Conservation (phyloP, 2,888 invertebrate species). For the Cheilosia impressa region DNA sequence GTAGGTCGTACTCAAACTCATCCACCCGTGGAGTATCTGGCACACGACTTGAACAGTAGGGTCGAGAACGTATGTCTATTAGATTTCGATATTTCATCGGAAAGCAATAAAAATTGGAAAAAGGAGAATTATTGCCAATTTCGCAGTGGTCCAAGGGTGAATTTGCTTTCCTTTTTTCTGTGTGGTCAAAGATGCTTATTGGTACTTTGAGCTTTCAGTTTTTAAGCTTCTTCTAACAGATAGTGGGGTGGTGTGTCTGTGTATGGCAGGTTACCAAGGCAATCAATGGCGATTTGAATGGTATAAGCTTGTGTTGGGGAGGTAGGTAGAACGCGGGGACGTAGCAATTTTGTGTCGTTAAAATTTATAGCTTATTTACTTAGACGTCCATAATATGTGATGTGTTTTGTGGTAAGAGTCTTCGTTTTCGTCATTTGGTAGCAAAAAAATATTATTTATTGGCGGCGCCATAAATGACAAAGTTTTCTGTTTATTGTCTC, state of each 20-base stretch:
- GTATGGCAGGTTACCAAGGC: neutral
- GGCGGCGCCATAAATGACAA: too few relatives aligned
- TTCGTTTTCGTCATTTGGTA: too few relatives aligned
- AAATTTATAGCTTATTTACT: neutral
- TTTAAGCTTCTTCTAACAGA: constrained; percentile 24
- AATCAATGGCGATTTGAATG: neutral
- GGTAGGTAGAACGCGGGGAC: neutral
- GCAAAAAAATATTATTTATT: too few relatives aligned
- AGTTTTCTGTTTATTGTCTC: too few relatives aligned
- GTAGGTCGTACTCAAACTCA: constrained; percentile 7
- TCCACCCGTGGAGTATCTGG: constrained; percentile 40
- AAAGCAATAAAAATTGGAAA: constrained; percentile 67
- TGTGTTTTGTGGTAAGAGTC: too few relatives aligned
- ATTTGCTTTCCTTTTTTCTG: neutral
- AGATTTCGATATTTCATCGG: constrained; percentile 69
- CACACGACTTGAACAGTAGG: constrained; percentile 37
- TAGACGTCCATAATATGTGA: neutral
- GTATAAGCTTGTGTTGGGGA: neutral
- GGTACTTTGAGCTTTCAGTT: constrained; percentile 27
- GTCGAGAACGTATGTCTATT: constrained; percentile 65
- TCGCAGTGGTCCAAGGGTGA: constrained; percentile 44
- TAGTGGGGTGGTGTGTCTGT: neutral
- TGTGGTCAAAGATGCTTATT: constrained; percentile 46
- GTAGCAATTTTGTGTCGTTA: neutral
- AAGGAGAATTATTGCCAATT: constrained; percentile 70